Evolutionary conservation across 2,113 vertebrate genomes (phyloP).

Genomic region (Thinocorus orbignyianus): DNA sequence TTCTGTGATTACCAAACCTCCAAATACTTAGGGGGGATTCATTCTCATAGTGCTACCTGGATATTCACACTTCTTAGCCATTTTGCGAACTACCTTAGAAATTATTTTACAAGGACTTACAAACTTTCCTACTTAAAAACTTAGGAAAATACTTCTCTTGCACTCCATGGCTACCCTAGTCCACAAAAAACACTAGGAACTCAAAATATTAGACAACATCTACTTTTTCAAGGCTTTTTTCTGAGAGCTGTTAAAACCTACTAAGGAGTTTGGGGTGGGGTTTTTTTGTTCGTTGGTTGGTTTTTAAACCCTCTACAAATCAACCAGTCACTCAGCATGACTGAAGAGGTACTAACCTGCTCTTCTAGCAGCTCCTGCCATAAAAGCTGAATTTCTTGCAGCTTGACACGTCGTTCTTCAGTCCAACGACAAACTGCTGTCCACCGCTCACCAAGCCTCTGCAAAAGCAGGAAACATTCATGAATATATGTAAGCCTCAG

Average conservation of each 20-base stretch:
- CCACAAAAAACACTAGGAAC: background rate
- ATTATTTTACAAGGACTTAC: background rate
- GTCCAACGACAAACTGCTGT: slow-evolving; percentile 97
- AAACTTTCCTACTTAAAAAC: background rate
- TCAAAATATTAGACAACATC: background rate
- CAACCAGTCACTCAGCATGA: background rate
- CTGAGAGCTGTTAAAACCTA: background rate
- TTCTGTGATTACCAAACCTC: background rate
- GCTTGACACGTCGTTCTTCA: slow-evolving; percentile 87
- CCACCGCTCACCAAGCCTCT: slow-evolving; percentile 96
- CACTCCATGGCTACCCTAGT: background rate
- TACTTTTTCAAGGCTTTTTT: background rate
- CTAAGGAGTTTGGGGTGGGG: fast-evolving
- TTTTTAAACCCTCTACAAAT: background rate
- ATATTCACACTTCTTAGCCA: background rate
- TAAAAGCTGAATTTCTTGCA: slow-evolving; percentile 86
- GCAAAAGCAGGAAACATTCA: background rate
- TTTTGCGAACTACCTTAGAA: background rate
- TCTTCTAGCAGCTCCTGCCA: slow-evolving; percentile 94
- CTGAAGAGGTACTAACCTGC: slow-evolving; percentile 78
- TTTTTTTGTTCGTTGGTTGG: background rate
- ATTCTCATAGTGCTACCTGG: background rate
- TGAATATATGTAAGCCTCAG: fast-evolving
- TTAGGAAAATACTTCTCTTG: background rate
- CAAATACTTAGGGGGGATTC: background rate